Evolutionary conservation across 2,797 vertebrate genomes (phyloP), one percentile per base, ranked within the genome.

Genomic region (Microctenopoma stevenorrisi): DNA sequence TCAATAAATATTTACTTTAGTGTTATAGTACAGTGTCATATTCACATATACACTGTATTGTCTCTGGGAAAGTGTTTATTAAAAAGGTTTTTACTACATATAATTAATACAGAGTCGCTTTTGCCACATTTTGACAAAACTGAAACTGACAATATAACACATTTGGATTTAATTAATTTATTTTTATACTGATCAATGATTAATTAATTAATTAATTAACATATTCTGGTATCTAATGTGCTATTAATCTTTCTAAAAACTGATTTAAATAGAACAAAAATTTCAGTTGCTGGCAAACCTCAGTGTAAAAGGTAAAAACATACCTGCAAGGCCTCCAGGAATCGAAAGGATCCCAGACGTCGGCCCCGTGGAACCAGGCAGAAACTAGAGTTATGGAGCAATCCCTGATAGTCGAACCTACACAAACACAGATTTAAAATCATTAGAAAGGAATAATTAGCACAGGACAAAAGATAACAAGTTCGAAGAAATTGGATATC

Each of bases 321-420:
- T 61, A 95, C 94, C 94, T 95, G 94, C 66, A 95, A 86, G 57
- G 94, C 94, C 79, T 95, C 94, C 18, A 95, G 89, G 79, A 95
- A 95, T 40, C 94, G 93, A 46, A 95, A 95, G 18, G 94, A 95
- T 35, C 94, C 94, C 18, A 95, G 93, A 4, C 94, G 90, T 42
- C 94, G 88, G 2, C 94, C 94, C 0, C 94, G 88, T 14, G 94
- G 94, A 48, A 95, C 94, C 74, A 95, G 85, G 64, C 94, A 95
- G 92, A 95, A 95, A 14, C 85, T 94, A 75, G 94, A 94, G 84
- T 95, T 95, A 57, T 94, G 93, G 18, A 95, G 93, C 66, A 95
- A 88, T 89, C 94, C 93, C 83, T 93, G 94, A 83, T 95, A 95
- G 85, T 95, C 94, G 10, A 91, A 95, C 89, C 94, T 95, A 10